These are phyloP conservation scores for Neocloeon triangulifer DNA, from an alignment of 1,140 invertebrate genomes.

Conservation along the genomic window DNA sequence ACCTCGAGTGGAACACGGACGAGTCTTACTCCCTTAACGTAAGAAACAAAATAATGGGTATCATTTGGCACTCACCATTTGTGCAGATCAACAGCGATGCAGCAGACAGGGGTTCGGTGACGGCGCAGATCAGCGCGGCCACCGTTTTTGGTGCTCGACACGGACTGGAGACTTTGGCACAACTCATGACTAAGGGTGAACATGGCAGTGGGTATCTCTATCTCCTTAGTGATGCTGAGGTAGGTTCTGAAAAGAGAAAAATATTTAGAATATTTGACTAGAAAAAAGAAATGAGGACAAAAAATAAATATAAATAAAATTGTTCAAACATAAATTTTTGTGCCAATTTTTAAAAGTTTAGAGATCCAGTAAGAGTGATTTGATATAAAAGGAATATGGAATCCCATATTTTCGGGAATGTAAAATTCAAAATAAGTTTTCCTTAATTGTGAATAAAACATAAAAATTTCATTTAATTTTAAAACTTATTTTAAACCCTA, in stretches of 20 bases:
- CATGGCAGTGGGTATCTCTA: constrained; percentile 11
- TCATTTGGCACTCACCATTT: constrained; percentile 6
- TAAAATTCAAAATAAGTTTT: too few species aligned
- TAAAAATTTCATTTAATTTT: too few species aligned
- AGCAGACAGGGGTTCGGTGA: constrained; percentile 12
- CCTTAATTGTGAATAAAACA: too few species aligned
- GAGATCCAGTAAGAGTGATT: not conserved
- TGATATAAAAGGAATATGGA: too few species aligned
- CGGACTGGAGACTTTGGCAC: constrained; percentile 48
- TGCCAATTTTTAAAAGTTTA: not conserved
- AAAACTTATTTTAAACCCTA: too few species aligned
- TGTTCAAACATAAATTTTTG: not conserved
- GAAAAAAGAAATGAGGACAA: not conserved
- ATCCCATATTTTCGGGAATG: too few species aligned
- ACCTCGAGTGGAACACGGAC: constrained; percentile 33
- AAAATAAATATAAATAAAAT: not conserved
- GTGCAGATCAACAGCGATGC: constrained; percentile 1
- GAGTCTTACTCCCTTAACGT: constrained; percentile 36
- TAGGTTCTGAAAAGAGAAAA: constrained; percentile 10
- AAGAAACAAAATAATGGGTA: constrained; percentile 28
- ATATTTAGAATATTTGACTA: not conserved
- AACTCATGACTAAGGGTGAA: constrained; percentile 27
- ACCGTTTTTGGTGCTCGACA: constrained; percentile 55
- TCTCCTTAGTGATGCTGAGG: constrained; percentile 16
- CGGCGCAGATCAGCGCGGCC: constrained; percentile 30